Base-by-base conservation (phyloP, 2,797 vertebrate species). In the Sebastes trivittatus region DNA sequence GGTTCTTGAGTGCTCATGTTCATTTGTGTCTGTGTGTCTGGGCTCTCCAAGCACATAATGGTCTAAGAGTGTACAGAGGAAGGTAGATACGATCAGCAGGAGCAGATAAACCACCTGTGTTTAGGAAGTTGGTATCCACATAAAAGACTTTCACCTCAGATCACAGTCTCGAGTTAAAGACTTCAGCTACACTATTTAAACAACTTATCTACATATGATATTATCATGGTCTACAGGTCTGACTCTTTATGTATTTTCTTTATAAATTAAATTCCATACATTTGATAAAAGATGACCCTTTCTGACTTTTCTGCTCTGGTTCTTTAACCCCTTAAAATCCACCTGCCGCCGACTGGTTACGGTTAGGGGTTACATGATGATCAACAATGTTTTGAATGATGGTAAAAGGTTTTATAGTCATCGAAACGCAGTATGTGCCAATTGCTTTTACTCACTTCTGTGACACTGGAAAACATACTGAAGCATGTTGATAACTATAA, bases 1-100 rank as follows among this genome's bases (percentile, higher is more conserved):
- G 92, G 94, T 95, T 96, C 90, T 96, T 87, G 85, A 91, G 87
- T 76, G 89, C 86, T 72, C 87, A 92, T 84, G 78, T 84, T 86
- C 89, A 92, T 91, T 93, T 96, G 89, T 95, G 94, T 95, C 94
- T 82, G 74, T 89, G 87, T 88, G 89, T 75, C 78, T 86, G 69
- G 77, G 75, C 49, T 81, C 85, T 81, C 4, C n/a, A 58, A 71
- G 80, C 84, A 83, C 80, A 88, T 79, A 78, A 75, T 86, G 68
- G 80, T 94, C 92, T 92, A 88, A 72, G 66, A 90, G 82, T 82
- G 68, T 74, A 72, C 87, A 82, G 80, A 95, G 94, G 81, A 83
- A 94, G 83, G 89, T 87, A 93, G 94, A 95, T 92, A 90, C 2
- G 29, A 93, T 92, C 92, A 87, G 76, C 81, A 80, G 79, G 64